Base-by-base conservation (phyloP, 2,113 vertebrate genomes). In the Corydoras sp. region DNA sequence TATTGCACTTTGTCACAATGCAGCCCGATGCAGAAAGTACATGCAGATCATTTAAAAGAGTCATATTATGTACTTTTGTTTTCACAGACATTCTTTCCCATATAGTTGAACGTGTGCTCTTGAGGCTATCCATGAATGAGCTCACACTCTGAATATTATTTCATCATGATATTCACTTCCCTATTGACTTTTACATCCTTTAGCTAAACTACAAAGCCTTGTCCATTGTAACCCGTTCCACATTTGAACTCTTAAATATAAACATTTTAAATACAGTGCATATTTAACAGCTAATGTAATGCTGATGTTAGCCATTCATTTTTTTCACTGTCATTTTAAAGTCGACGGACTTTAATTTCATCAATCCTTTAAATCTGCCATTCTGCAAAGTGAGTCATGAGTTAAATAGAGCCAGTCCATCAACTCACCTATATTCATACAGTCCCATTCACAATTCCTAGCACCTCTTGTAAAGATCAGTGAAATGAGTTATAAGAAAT, bases 1-100 rank as follows among this genome's bases (percentile, higher is more conserved):
- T 43, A 43, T 43, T 78, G 76, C 67, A 73, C 73, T 65, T 69
- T 63, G 53, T 71, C 74, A 63, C 10, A 78, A 56, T 74, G 74
- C 58, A 71, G 68, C 54, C 53, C 53, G 50, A 58, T 43, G 65
- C 71, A 62, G 32, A 58, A 68, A 15, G 30, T 58, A 63, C 72
- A 67, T 54, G 29, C 15, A 18, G 4, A 64, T 51, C 15, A 7
- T 13, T 43, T 30, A n/a, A 54, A 61, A 10, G 50, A 48, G 51
- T 9, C 58, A 15, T 31, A 43, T 71, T 61, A 0, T 64, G 43
- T 24, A 11, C 15, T 31, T 10, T 50, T n/a, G 15, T 65, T 60
- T 29, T 65, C 54, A 32, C 24, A 55, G 50, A 66, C 13, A 72
- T 29, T 2, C 10, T 11, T 72, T 43, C 10, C n/a, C 6, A 14